These are phyloP conservation scores for Eleginops maclovinus DNA, from an alignment of 2,113 vertebrate species.

Conservation along the genomic window DNA sequence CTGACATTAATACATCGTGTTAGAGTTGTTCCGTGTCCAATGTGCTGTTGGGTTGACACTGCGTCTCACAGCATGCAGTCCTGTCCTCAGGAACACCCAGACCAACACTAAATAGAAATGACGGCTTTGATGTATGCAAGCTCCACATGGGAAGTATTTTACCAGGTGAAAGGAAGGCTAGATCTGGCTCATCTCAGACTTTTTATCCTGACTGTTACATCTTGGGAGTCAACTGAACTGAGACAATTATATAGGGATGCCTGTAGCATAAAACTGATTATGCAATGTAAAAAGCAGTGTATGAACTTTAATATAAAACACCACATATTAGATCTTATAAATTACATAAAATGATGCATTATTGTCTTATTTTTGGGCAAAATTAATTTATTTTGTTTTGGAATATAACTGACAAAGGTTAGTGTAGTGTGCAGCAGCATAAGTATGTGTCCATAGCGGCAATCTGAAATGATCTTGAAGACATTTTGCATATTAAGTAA, in stretches of 20 bases:
- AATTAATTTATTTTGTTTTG: no score
- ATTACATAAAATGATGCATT: not conserved
- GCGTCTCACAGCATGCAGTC: not conserved
- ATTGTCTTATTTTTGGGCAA: not conserved
- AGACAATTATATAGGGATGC: not conserved
- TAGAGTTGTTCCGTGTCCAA: not conserved
- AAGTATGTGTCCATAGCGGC: not conserved
- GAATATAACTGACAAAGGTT: not conserved
- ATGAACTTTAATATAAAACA: not conserved
- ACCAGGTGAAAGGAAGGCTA: not conserved
- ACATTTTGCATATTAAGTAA: slow-evolving; percentile 1
- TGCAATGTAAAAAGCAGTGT: not conserved
- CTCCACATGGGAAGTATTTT: not conserved
- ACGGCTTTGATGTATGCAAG: not conserved
- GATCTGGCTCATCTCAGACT: not conserved
- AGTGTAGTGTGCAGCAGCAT: not conserved
- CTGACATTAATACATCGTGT: not conserved
- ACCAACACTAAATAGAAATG: not conserved
- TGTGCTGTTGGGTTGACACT: no score
- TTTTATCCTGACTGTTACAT: not conserved
- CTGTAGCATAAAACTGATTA: not conserved
- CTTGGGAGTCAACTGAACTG: not conserved
- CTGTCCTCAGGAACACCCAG: not conserved
- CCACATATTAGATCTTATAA: not conserved
- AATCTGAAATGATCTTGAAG: not conserved